Evolutionary conservation across 2,888 invertebrate species (phyloP), one percentile per base, ranked within the genome.

Genomic region (Drosophila kambysellisi): DNA sequence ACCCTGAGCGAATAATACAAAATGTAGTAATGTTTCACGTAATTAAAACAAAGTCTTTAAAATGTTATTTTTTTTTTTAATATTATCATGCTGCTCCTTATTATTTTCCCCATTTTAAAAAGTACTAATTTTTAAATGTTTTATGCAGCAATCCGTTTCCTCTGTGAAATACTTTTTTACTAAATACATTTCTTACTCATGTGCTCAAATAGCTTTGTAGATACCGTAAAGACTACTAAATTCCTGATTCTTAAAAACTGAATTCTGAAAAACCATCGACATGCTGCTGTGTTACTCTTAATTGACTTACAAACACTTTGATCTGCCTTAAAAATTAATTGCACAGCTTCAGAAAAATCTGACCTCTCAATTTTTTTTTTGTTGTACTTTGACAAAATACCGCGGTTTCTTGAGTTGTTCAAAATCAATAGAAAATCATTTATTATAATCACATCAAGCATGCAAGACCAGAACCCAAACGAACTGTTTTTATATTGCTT

Each of bases 351-450:
- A 43, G 25, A 54, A 61, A 69, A 64, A 29, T 71, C 39, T 33
- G 32, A 15, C 32, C 41, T 30, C 11, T 37, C n/a, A 20, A 57
- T 57, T 11, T 48, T 25, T 20, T 53, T 20, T 50, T 20, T 43
- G 3, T 20, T 43, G 3, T 46, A 70, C 78, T 82, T 83, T 86
- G 87, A 83, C 77, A 77, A 81, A 86, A 81, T 74, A 64, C 81
- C 76, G 82, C 73, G 53, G 70, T 61, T 69, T 56, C 70, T 54
- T 56, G 20, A 63, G 60, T 50, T 76, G 71, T 79, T 74, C 64
- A 70, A 74, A 82, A 77, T 81, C 76, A 80, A 82, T 81, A 84
- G 82, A 88, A 83, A 84, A 83, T 85, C 88, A 87, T 88, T 90
- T 90, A 82, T 86, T 82, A 82, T 86, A 81, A 80, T 74, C 68